Evolutionary conservation across 2,797 vertebrate species (phyloP), one percentile per base, ranked within the genome.

Genomic region (Sorex maritimensis): DNA sequence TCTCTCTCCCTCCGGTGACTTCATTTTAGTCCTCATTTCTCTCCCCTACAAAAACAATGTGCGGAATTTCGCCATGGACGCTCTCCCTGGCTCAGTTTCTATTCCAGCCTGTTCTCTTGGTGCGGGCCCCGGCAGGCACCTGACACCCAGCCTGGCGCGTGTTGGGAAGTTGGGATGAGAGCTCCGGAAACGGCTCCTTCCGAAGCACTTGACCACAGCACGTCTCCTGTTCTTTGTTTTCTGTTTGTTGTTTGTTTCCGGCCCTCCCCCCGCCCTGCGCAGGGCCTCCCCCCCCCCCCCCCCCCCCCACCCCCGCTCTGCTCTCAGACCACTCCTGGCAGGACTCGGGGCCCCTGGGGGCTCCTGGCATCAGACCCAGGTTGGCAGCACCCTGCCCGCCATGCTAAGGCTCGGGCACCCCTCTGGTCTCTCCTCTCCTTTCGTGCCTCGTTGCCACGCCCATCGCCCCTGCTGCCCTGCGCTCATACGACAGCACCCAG

Each of bases 31-130:
- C 67, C 26, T 38, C 34, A 1, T 85, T 74, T 58, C 73, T 61
- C 44, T 41, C 38, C 41, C 34, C 87, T 55, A 44, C 58, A 15
- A 49, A 87, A 90, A 58, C 23, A 24, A 41, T 49, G 6, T 81
- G n/a, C 49, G 19, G 13, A 2, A 93, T 88, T 93, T 90, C 58
- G 75, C 38, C 34, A 72, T 67, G 74, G 41, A 81, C 38, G 75
- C 13, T 79, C 88, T 79, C 38, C 44, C 78, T 86, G 46, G 46
- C 30, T 82, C 75, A 85, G n/a, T 81, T 87, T 80, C 58, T 80
- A 30, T 61, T 17, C 85, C 63, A 91, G 78, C 0, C 49, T 52
- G 49, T 52, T 14, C 10, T 52, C 13, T 52, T 52, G 49, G 49
- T 11, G 49, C 49, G 2, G 49, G 49, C 10, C 13, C 49, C 49